phyloP scores from a whole-genome alignment of 2,888 invertebrate genomes.

The Synanthedon andrenaeformis region DNA sequence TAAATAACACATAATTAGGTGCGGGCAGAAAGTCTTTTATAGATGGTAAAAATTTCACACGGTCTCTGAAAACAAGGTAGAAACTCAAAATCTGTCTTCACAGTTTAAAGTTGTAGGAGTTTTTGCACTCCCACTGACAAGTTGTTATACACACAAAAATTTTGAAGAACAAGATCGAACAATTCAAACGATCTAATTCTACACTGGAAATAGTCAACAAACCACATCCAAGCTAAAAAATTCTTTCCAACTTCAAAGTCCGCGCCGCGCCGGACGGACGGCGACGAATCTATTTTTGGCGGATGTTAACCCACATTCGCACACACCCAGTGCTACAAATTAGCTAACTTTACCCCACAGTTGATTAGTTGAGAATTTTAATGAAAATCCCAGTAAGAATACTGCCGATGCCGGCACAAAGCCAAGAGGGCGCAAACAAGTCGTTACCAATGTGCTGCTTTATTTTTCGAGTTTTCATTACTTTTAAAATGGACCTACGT shows the following conservation, averaged over 20 bases:
- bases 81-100: too few species aligned
- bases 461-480: too few species aligned
- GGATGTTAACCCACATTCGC: slow-evolving; percentile 51
- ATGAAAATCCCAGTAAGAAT: slow-evolving; percentile 8
- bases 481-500: too few species aligned
- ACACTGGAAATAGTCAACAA: not conserved
- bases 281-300: slow-evolving; percentile 49
- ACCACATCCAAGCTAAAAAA: not conserved
- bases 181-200: too few species aligned
- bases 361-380: slow-evolving; percentile 21
- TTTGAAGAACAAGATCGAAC: too few species aligned
- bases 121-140: too few species aligned
- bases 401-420: slow-evolving; percentile 10
- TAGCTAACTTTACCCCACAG: slow-evolving; percentile 34
- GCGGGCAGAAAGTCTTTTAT: too few species aligned
- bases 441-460: not conserved
- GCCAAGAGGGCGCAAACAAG: slow-evolving; percentile 7
- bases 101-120: too few species aligned
- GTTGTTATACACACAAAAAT: too few species aligned
- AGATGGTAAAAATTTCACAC: too few species aligned
- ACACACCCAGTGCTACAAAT: slow-evolving; percentile 40
- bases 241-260: slow-evolving; percentile 2
- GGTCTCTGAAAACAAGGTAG: too few species aligned
- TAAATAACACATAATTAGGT: too few species aligned
- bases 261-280: slow-evolving; percentile 13